Percentiles rank a stretch among this genome's conserved stretches.
Conservation (phyloP, 2,888 invertebrate species). For the Stenotaenia linearis region DNA sequence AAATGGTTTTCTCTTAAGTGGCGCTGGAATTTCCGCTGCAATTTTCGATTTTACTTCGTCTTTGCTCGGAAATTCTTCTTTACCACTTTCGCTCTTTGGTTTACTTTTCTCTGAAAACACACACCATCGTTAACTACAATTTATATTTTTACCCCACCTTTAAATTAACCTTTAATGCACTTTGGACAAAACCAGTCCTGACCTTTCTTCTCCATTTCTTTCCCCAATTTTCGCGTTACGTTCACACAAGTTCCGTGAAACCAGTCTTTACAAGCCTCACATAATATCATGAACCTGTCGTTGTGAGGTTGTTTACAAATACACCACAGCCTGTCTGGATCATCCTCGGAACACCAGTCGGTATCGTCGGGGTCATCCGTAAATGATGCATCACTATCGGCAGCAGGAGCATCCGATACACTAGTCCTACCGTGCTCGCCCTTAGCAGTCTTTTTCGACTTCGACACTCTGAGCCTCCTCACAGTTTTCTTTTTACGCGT, state of each 20-base stretch:
- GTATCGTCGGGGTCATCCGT: constrained; percentile 51
- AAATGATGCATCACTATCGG: constrained; percentile 55
- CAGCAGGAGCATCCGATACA: background rate
- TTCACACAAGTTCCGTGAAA: constrained; percentile 96
- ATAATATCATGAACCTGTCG: constrained; percentile 91
- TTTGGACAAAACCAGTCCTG: constrained; percentile 85
- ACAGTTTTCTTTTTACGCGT: background rate
- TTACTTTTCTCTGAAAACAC: background rate
- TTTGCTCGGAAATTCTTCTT: background rate
- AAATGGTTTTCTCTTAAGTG: background rate
- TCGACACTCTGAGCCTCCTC: background rate
- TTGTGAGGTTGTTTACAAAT: constrained; percentile 92
- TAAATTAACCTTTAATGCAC: constrained; percentile 51
- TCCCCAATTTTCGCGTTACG: constrained; percentile 69
- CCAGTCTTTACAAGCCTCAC: constrained; percentile 94
- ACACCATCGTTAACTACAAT: background rate
- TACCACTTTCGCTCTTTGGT: background rate
- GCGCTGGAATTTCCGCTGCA: background rate
- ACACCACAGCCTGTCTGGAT: constrained; percentile 90
- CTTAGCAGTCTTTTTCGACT: background rate
- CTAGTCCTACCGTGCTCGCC: background rate
- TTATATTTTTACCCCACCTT: background rate
- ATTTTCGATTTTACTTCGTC: background rate
- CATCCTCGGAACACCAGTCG: constrained; percentile 61
- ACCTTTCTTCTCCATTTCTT: constrained; percentile 83